phyloP scores from a whole-genome alignment of 2,888 invertebrate genomes.

The Laothoe populi region DNA sequence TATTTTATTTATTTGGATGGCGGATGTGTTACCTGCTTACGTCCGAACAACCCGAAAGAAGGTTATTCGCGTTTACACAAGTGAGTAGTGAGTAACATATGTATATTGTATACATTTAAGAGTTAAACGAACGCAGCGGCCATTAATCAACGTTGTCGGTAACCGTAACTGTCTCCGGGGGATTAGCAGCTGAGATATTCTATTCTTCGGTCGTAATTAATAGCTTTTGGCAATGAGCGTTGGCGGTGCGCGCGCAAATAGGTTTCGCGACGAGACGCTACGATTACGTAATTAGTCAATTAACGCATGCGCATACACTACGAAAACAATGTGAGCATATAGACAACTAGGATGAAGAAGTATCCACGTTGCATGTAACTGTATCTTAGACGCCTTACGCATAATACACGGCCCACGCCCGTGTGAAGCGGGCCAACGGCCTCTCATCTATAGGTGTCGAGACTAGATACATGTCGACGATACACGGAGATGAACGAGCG shows the following conservation, averaged over 20 bases:
- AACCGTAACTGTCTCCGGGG: slow-evolving; percentile 80
- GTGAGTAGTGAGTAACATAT: slow-evolving; percentile 61
- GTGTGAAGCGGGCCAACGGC: slow-evolving; percentile 71
- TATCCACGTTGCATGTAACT: slow-evolving; percentile 52
- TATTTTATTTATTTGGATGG: slow-evolving; percentile 70
- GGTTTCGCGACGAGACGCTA: slow-evolving; percentile 67
- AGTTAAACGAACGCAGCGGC: slow-evolving; percentile 74
- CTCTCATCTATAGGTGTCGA: slow-evolving; percentile 61
- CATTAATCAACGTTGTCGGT: slow-evolving; percentile 82
- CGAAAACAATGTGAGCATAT: slow-evolving; percentile 64
- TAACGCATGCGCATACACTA: slow-evolving; percentile 53
- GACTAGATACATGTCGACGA: slow-evolving; percentile 53
- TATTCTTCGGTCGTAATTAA: slow-evolving; percentile 81
- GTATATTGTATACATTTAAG: slow-evolving; percentile 71
- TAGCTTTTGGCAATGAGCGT: slow-evolving; percentile 83
- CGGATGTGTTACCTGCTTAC: slow-evolving; percentile 69
- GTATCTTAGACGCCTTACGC: slow-evolving; percentile 61
- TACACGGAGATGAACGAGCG: slow-evolving; percentile 50
- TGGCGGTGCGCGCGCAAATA: slow-evolving; percentile 66
- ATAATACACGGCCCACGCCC: slow-evolving; percentile 70
- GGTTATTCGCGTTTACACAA: slow-evolving; percentile 76
- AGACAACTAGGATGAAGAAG: slow-evolving; percentile 58
- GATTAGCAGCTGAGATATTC: slow-evolving; percentile 80
- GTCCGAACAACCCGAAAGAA: slow-evolving; percentile 71
- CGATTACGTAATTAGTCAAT: slow-evolving; percentile 75